These are phyloP conservation scores for Catamblyrhynchus diadema DNA, from an alignment of 2,797 vertebrate species.

Conservation along the genomic window DNA sequence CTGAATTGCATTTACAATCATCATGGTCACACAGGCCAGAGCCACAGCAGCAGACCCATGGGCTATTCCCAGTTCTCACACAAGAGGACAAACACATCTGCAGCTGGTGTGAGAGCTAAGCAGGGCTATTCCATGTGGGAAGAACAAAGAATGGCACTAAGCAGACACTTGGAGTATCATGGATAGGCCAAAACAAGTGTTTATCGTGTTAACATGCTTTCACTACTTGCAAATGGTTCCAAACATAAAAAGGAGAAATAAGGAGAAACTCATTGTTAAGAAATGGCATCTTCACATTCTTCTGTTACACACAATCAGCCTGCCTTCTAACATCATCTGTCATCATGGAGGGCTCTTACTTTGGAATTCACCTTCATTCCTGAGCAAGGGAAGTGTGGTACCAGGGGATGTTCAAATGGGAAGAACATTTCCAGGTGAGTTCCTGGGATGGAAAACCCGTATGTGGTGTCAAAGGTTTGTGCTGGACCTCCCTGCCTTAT, in stretches of 20 bases:
- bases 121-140: not conserved
- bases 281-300: not conserved
- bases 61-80: not conserved
- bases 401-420: not conserved
- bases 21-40: not conserved
- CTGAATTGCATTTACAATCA: not conserved
- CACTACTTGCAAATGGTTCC: not conserved
- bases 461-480: not conserved
- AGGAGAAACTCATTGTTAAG: not conserved
- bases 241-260: not conserved
- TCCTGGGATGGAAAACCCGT: not conserved
- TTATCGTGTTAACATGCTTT: not conserved
- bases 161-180: fast-evolving
- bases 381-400: not conserved
- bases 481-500: not conserved
- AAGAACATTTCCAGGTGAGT: not conserved
- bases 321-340: not conserved
- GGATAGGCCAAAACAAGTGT: not conserved
- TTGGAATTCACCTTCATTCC: not conserved
- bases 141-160: not conserved
- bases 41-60: fast-evolving
- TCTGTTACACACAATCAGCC: not conserved
- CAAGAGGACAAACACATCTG: not conserved
- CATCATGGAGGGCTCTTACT: not conserved
- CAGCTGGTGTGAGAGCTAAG: not conserved